Evolutionary conservation across 1,140 invertebrate species (phyloP).

Genomic region (Hesperophylax magnus): DNA sequence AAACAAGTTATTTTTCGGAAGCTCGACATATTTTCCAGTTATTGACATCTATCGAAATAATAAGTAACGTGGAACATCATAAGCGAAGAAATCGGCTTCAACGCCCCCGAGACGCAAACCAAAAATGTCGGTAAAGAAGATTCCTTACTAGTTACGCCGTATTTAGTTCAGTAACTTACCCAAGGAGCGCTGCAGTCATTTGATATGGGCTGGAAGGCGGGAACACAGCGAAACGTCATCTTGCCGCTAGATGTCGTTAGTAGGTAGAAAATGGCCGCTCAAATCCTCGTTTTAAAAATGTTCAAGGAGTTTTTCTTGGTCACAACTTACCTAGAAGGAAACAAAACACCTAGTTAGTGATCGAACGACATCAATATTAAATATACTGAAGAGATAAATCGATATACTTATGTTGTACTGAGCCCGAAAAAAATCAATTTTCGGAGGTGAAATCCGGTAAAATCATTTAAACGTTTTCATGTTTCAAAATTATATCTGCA

Average conservation of each 20-base stretch:
- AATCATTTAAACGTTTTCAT: no score
- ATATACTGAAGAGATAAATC: not conserved
- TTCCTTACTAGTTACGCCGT: not conserved
- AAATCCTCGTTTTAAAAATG: conserved; percentile 18
- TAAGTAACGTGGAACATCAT: not conserved
- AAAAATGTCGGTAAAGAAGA: conserved; percentile 34
- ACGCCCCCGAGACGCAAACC: conserved; percentile 32
- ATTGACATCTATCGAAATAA: not conserved
- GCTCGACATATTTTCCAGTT: not conserved
- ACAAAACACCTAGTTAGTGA: conserved; percentile 68
- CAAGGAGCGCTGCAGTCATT: conserved; percentile 76
- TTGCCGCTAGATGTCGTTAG: conserved; percentile 44
- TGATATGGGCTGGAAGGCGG: conserved; percentile 75
- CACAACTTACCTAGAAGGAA: conserved; percentile 72
- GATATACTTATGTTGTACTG: not conserved
- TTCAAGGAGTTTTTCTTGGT: conserved; percentile 59
- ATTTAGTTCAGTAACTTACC: conserved; percentile 70
- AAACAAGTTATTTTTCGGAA: no score
- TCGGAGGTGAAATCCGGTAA: no score
- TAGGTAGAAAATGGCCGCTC: not conserved
- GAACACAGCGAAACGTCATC: conserved; percentile 77
- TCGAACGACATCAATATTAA: conserved; percentile 17
- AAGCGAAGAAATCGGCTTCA: not conserved
- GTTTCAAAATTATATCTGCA: no score
- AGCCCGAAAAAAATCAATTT: no score